Evolutionary conservation across 2,888 invertebrate species (phyloP), one percentile per base, ranked within the genome.

Genomic region (Drosophila dives): DNA sequence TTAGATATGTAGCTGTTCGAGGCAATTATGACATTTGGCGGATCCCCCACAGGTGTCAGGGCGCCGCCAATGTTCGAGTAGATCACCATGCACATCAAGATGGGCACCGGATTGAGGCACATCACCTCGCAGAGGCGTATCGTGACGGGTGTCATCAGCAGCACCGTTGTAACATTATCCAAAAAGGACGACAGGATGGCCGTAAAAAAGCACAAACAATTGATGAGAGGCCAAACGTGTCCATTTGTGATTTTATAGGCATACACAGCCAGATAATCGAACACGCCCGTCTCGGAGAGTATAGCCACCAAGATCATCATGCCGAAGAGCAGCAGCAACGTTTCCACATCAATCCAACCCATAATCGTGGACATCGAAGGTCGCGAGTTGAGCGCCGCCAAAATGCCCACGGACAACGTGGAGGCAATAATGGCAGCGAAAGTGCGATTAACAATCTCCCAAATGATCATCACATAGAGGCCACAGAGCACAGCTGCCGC

Each of bases 31-130:
- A 93, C 93, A 82, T 93, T 93, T 86, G 98, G 98, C 0, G 98
- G 98, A 92, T 98, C 98, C 0, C 98, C 98, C 1, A 98, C 96
- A 0, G 98, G 98, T 0, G 98, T 98, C 26, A 97, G 95, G 0
- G 98, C 96, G 0, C 98, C 98, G 0, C 98, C 98, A 63, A 98
- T 97, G 89, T 98, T 98, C 23, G 97, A 97, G 92, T 96, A 98
- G 85, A 98, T 95, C 54, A 98, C 96, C 95, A 97, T 97, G 0
- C 96, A 96, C 94, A 98, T 98, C 62, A 98, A 93, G 55, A 98
- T 96, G 3, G 97, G 97, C 0, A 97, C 96, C 0, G 98, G 98
- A 92, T 98, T 97, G 59, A 98, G 92, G 76, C 96, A 95, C 95
- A 97, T 96, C 49, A 98, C 97, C 93, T 98, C 98, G 90, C 98